Percentiles rank a stretch among this genome's conserved stretches.
Conservation (phyloP, 2,113 vertebrate genomes). For the Sclerurus mexicanus region DNA sequence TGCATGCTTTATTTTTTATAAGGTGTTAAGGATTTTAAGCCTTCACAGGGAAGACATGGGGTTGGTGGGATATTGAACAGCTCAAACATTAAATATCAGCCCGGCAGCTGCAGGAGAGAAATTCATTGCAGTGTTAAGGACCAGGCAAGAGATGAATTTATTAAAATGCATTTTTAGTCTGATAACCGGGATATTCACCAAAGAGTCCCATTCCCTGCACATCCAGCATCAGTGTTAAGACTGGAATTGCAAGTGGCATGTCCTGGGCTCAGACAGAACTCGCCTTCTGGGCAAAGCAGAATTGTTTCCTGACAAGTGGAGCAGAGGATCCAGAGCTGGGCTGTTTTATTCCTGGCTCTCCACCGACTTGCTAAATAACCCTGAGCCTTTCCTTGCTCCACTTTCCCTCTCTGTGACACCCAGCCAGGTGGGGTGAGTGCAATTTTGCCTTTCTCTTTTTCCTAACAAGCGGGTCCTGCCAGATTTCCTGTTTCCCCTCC, state of each 20-base stretch:
- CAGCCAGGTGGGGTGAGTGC: neutral
- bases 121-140: neutral
- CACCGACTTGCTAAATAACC: neutral
- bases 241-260: neutral
- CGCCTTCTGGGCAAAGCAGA: neutral
- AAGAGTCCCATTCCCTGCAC: neutral
- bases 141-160: neutral
- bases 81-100: neutral
- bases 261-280: neutral
- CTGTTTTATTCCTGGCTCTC: neutral
- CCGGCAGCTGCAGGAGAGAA: neutral
- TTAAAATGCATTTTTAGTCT: neutral
- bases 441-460: neutral
- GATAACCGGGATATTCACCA: neutral
- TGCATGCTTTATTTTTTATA: neutral
- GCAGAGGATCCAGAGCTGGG: neutral
- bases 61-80: neutral
- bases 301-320: neutral
- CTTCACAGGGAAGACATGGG: neutral
- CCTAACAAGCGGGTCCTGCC: neutral
- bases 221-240: neutral
- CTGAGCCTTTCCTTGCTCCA: neutral
- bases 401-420: neutral
- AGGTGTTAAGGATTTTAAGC: conserved; percentile 15
- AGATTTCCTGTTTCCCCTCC: neutral